phyloP scores from a whole-genome alignment of 2,797 vertebrate species.

The Notolepis coatsorum region DNA sequence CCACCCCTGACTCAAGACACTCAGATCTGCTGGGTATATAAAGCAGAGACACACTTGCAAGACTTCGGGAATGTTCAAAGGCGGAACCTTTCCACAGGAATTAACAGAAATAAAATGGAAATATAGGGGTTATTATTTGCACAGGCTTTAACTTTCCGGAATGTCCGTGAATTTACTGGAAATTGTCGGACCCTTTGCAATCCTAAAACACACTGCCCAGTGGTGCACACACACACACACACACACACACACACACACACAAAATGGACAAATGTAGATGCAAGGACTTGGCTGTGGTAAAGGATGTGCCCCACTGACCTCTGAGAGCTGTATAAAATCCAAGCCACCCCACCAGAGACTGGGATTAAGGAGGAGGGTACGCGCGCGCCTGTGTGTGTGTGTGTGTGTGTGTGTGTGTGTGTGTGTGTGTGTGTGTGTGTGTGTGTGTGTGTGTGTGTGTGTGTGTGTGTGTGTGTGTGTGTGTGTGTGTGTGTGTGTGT shows the following conservation, averaged over 20 bases:
- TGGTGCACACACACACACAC: neutral
- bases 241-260: neutral
- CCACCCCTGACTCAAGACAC: neutral
- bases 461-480: neutral
- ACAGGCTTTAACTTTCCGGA: too few species aligned
- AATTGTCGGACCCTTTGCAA: too few species aligned
- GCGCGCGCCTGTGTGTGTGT: neutral
- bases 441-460: constrained; percentile 40
- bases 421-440: constrained; percentile 14
- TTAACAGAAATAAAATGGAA: too few species aligned
- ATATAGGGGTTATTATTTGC: too few species aligned
- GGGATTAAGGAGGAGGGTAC: neutral
- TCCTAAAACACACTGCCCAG: neutral
- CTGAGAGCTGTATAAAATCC: constrained; percentile 43
- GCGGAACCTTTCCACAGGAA: too few species aligned
- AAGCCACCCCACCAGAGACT: constrained; percentile 31
- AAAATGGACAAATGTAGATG: neutral
- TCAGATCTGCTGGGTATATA: too few species aligned
- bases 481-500: constrained; percentile 19
- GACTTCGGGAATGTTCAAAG: too few species aligned
- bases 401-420: constrained; percentile 12
- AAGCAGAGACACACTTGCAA: too few species aligned
- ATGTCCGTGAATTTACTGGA: too few species aligned
- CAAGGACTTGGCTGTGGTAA: neutral
- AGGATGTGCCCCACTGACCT: constrained; percentile 1